These are phyloP conservation scores for Hestina assimilis DNA, from an alignment of 1,140 invertebrate genomes.

Conservation along the genomic window DNA sequence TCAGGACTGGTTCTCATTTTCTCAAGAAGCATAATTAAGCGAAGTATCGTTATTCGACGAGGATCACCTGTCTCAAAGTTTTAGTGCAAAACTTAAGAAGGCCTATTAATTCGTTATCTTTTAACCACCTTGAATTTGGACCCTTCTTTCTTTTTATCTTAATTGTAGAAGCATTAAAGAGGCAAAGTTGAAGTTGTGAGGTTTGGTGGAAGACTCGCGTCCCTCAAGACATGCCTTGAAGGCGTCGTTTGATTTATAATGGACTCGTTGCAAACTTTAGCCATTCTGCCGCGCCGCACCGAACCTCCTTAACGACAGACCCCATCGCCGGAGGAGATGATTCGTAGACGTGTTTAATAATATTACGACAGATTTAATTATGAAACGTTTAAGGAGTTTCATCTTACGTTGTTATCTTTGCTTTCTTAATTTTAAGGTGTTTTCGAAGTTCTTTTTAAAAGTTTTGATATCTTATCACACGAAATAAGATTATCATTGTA, in stretches of 20 bases:
- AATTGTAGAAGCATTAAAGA: constrained; percentile 75
- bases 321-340: constrained; percentile 74
- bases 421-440: constrained; percentile 38
- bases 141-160: constrained; percentile 77
- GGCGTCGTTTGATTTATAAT: constrained; percentile 78
- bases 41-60: constrained; percentile 14
- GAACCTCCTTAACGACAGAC: constrained; percentile 74
- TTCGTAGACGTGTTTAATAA: constrained; percentile 77
- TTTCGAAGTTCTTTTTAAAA: constrained; percentile 7
- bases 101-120: constrained; percentile 75
- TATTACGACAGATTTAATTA: constrained; percentile 79
- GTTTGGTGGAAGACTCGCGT: constrained; percentile 58
- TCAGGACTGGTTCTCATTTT: not conserved
- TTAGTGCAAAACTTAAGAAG: constrained; percentile 49
- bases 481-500: no score
- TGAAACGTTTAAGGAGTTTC: constrained; percentile 68
- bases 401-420: constrained; percentile 59
- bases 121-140: constrained; percentile 75
- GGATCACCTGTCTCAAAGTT: constrained; percentile 35
- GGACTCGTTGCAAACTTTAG: constrained; percentile 75
- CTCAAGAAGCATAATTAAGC: constrained; percentile 2
- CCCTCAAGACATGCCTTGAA: constrained; percentile 74
- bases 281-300: constrained; percentile 67
- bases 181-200: constrained; percentile 69
- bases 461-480: no score